Conservation (phyloP, 2,797 vertebrate genomes). For the Melanotaenia boesemani region DNA sequence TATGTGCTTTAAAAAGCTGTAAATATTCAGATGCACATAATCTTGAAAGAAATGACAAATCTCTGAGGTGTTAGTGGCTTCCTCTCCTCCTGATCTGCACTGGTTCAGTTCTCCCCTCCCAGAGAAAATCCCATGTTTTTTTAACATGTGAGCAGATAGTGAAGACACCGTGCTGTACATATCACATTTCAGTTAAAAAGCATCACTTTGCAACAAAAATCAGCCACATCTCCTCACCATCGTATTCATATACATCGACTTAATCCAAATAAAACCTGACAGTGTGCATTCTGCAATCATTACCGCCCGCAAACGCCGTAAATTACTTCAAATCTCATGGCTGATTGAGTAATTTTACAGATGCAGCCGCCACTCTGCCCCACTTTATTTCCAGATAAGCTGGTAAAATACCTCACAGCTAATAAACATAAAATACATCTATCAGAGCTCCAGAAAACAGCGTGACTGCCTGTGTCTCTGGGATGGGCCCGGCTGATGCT, state of each 20-base stretch:
- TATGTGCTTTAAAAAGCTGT: neutral
- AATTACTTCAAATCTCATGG: conserved; percentile 67
- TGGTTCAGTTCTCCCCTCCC: neutral
- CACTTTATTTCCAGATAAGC: conserved; percentile 70
- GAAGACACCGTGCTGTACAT: conserved; percentile 15
- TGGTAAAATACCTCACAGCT: conserved; percentile 65
- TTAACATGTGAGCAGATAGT: conserved; percentile 23
- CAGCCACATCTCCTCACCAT: conserved; percentile 18
- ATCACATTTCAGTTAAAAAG: conserved; percentile 49
- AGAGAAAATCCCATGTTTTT: conserved; percentile 12
- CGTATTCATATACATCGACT: conserved; percentile 45
- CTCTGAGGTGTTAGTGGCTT: accelerated
- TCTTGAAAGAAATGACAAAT: too few relatives aligned
- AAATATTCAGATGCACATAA: neutral
- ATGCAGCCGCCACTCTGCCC: conserved; percentile 48
- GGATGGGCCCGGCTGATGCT: conserved; percentile 42
- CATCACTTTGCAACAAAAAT: conserved; percentile 28
- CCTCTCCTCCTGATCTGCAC: neutral
- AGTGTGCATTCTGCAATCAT: conserved; percentile 51
- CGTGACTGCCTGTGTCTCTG: conserved; percentile 56
- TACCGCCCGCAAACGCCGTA: conserved; percentile 53
- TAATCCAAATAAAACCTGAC: conserved; percentile 61
- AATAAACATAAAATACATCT: conserved; percentile 77
- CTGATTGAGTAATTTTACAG: conserved; percentile 71
- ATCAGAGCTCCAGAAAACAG: conserved; percentile 65